Base-by-base conservation (phyloP, 2,888 invertebrate species). In the Synergus japonicus region DNA sequence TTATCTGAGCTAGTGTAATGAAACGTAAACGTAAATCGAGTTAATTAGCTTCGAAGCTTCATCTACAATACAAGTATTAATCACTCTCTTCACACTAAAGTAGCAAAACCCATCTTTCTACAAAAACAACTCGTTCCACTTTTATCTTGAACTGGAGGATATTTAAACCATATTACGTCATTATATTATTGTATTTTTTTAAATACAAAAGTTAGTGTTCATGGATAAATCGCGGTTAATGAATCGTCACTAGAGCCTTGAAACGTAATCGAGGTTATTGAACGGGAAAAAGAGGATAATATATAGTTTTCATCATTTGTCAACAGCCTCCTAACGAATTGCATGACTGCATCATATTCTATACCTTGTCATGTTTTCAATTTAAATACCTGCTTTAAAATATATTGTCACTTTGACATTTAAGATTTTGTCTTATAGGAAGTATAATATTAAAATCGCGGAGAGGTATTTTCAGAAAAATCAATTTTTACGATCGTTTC, bases 251-350 rank as follows among this genome's bases (percentile, higher is more conserved):
- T 15, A 46, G 46, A 22, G 22, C 67, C 67, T 69, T 69, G 67
- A 69, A 69, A 69, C 46, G 46, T 69, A 69, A 67, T 44, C 67
- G 44, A 44, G 43, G 43, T 67, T 67, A 44, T 69, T 15, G 18
- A 46, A 46, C 12, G 54, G 15, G 54, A 54, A 54, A 54, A 54
- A 29, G 22, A 54, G n/a, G 54, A 54, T 54, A 54, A 54, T n/a
- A 10, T 49, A 7, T 49, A n/a, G 49, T 29, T 15, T 10, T 49
- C n/a, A 54, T n/a, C n/a, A 54, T 54, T 54, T 8, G 54, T 29
- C n/a, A n/a, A 8, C n/a, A 2, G 54, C n/a, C 54, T n/a, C n/a
- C n/a, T 54, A n/a, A 54, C 54, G 15, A 54, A 54, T 54, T 54
- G 54, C 54, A 54, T 54, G n/a, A 54, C 54, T 69, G 49, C 46